Conservation (phyloP, 2,113 vertebrate species). For the Ammodytes marinus region DNA sequence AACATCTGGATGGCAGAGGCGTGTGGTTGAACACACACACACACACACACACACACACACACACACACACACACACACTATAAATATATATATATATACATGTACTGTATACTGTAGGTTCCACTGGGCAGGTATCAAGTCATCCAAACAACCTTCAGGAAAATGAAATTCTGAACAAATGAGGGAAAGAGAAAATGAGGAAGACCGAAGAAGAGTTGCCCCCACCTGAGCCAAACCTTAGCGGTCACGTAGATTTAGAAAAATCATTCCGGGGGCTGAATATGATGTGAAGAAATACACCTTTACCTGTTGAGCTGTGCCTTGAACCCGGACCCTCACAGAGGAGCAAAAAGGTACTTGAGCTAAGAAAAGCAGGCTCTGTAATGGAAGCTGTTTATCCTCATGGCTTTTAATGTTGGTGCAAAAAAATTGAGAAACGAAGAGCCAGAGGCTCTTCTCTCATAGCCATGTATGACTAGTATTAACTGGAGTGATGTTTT, state of each 20-base stretch:
- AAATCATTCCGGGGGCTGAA: not conserved
- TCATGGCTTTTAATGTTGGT: conserved; percentile 1
- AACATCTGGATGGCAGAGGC: conserved; percentile 62
- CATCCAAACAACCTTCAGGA: conserved; percentile 34
- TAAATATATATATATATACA: not conserved
- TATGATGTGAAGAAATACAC: not conserved
- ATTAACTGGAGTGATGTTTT: conserved; percentile 62
- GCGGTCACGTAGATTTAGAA: not conserved
- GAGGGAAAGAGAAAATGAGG: conserved; percentile 2
- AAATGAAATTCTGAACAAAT: conserved; percentile 14
- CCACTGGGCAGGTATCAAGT: conserved; percentile 39
- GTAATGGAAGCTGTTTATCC: not conserved
- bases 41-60: not conserved
- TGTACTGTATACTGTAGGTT: conserved; percentile 25
- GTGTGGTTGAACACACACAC: conserved; percentile 10
- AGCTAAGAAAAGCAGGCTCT: not conserved
- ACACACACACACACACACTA: not conserved
- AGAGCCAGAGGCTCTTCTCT: conserved; percentile 34
- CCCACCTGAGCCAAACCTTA: conserved; percentile 28
- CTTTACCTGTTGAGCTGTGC: not conserved
- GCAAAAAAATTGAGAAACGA: conserved; percentile 23
- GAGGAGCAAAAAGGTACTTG: conserved; percentile 14
- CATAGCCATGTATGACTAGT: conserved; percentile 60
- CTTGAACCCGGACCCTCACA: conserved; percentile 30
- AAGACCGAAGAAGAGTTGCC: not conserved